Evolutionary conservation across 1,140 invertebrate species (phyloP).

Genomic region (Lamellibrachia luymesi): DNA sequence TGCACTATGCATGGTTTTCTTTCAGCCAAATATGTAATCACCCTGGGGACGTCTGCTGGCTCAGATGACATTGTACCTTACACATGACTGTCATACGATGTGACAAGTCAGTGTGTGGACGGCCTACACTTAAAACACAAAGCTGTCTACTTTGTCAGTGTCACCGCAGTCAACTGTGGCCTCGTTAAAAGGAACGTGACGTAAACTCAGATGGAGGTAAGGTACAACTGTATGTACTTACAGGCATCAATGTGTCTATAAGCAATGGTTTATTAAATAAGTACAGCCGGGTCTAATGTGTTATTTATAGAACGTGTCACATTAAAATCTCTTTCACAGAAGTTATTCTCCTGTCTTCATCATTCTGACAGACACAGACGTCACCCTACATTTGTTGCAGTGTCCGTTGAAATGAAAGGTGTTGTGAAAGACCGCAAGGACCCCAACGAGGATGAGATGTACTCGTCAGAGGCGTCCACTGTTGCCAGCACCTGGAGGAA

Average conservation of each 20-base stretch:
- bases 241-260: background rate
- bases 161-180: too few species aligned
- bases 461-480: background rate
- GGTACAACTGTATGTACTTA: background rate
- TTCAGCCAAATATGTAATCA: background rate
- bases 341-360: background rate
- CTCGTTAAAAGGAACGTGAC: too few species aligned
- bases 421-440: background rate
- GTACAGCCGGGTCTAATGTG: background rate
- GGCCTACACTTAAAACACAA: background rate
- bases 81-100: background rate
- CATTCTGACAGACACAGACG: background rate
- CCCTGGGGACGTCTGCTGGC: background rate
- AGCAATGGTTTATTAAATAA: background rate
- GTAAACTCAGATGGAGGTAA: slow-evolving; percentile 31
- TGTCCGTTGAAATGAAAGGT: background rate
- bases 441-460: background rate
- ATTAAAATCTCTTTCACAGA: background rate
- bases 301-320: background rate
- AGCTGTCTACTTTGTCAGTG: too few species aligned
- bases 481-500: background rate
- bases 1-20: background rate
- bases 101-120: background rate
- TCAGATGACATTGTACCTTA: background rate
- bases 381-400: background rate